phyloP scores from a whole-genome alignment of 2,113 vertebrate genomes.

The Triplophysa tibetana region DNA sequence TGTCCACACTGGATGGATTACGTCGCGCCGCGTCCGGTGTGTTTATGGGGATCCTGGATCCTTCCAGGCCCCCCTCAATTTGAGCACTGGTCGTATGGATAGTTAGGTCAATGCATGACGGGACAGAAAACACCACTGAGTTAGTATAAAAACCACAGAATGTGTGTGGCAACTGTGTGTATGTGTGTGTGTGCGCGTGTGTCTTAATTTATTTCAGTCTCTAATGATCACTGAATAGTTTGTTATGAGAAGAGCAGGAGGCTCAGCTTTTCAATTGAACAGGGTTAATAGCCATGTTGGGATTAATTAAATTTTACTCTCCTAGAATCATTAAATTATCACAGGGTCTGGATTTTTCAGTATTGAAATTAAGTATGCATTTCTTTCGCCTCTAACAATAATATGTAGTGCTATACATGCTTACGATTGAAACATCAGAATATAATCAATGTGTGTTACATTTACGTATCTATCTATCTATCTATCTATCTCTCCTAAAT shows the following conservation, averaged over 20 bases:
- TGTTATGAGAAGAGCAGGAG: not conserved
- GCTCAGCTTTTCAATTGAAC: not conserved
- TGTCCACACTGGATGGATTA: too few relatives aligned
- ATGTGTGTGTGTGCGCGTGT: not conserved
- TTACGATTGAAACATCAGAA: too few relatives aligned
- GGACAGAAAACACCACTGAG: not conserved
- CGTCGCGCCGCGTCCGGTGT: too few relatives aligned
- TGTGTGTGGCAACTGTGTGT: not conserved
- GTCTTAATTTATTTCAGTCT: not conserved
- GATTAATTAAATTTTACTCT: slow-evolving; percentile 35
- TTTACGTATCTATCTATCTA: too few relatives aligned
- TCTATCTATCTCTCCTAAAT: not conserved
- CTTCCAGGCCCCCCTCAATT: too few relatives aligned
- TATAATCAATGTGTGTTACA: too few relatives aligned
- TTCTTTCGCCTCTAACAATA: slow-evolving; percentile 2
- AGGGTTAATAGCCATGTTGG: slow-evolving; percentile 21
- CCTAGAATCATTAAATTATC: not conserved
- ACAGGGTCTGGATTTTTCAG: slow-evolving; percentile 3
- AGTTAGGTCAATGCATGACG: too few relatives aligned
- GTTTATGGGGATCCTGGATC: too few relatives aligned
- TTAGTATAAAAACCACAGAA: too few relatives aligned
- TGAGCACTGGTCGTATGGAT: too few relatives aligned
- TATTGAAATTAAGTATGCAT: not conserved
- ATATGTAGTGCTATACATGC: not conserved
- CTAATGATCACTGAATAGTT: slow-evolving; percentile 25